Evolutionary conservation across 2,797 vertebrate genomes (phyloP).

Genomic region (Sebastes wilsoni): DNA sequence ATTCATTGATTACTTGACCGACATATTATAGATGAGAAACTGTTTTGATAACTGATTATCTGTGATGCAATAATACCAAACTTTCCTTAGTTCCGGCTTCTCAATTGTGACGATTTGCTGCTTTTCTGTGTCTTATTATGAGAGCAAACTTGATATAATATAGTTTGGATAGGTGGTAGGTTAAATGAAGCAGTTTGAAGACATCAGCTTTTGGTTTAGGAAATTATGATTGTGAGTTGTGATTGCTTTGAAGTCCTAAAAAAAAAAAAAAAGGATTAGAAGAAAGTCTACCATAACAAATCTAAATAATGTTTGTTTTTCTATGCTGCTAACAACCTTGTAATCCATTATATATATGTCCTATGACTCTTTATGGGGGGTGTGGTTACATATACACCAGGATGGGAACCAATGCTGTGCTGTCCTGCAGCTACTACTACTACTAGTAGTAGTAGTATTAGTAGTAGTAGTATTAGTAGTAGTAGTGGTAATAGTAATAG

Average conservation of each 20-base stretch:
- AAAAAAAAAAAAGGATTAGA: neutral
- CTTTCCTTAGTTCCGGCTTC: neutral
- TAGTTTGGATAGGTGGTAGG: accelerated
- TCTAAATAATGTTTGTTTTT: too few relatives aligned
- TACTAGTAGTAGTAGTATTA: too few relatives aligned
- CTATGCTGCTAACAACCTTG: neutral
- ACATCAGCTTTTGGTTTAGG: neutral
- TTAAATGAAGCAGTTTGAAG: neutral
- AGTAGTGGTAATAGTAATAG: accelerated
- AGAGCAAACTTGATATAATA: neutral
- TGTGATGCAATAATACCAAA: neutral
- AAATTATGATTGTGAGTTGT: neutral
- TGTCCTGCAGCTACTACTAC: neutral
- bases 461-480: accelerated
- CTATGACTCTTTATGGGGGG: neutral
- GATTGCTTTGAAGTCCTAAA: neutral
- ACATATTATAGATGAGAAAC: neutral
- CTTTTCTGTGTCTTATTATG: neutral
- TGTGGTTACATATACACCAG: neutral
- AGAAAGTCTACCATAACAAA: neutral
- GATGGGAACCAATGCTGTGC: too few relatives aligned
- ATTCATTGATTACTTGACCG: neutral
- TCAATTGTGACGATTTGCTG: neutral
- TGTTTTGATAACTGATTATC: neutral
- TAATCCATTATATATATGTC: neutral